Percentiles rank a stretch among this genome's conserved stretches.
These are phyloP conservation scores for Tenthredo livida DNA, from an alignment of 2,888 invertebrate genomes.

Conservation along the genomic window DNA sequence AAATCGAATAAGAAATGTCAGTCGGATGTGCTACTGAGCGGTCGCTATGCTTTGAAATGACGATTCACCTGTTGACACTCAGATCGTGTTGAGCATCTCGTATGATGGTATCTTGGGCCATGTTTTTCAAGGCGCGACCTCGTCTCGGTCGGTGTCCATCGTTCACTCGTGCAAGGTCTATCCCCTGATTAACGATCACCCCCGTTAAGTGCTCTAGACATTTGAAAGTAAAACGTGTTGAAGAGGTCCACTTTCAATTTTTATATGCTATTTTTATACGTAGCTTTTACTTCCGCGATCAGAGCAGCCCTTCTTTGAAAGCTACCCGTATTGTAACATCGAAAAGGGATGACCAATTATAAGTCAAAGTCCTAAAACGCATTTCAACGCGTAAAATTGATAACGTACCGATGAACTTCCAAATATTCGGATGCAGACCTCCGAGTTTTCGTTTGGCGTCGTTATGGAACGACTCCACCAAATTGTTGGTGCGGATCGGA, in stretches of 20 bases:
- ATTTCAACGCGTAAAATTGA: background rate
- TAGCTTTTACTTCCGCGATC: background rate
- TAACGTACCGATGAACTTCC: conserved; percentile 48
- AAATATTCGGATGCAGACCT: conserved; percentile 47
- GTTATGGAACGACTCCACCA: conserved; percentile 52
- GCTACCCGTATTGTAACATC: background rate
- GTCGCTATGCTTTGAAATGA: background rate
- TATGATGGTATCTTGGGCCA: background rate
- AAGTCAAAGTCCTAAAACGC: background rate
- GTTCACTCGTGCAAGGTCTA: too few relatives aligned
- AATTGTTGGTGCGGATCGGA: conserved; percentile 47
- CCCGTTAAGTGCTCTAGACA: too few relatives aligned
- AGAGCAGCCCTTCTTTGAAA: background rate
- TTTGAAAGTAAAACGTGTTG: too few relatives aligned
- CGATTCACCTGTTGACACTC: background rate
- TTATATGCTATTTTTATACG: too few relatives aligned
- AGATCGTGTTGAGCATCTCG: background rate
- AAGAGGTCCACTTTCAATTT: too few relatives aligned
- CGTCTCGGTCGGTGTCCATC: too few relatives aligned
- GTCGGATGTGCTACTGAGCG: too few relatives aligned
- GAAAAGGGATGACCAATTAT: background rate
- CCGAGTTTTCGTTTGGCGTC: conserved; percentile 41
- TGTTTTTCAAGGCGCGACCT: background rate
- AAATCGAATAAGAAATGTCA: too few relatives aligned
- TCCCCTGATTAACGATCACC: too few relatives aligned